Evolutionary conservation across 2,113 vertebrate species (phyloP).

Genomic region (Desmodus rotundus): DNA sequence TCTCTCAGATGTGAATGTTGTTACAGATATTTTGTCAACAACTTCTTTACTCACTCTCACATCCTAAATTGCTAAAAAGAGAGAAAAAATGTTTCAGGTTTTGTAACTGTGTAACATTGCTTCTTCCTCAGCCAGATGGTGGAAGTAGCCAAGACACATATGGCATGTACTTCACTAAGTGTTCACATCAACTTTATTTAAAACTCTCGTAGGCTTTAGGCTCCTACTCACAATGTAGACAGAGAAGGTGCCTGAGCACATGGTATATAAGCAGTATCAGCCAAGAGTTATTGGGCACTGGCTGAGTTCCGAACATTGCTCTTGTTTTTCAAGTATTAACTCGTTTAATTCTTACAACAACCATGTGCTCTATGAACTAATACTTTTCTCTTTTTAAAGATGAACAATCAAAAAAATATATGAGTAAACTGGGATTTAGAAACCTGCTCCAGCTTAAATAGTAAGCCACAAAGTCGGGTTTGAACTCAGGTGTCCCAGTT

Average conservation of each 20-base stretch:
- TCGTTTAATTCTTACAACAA: background rate
- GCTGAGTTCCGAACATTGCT: background rate
- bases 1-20: background rate
- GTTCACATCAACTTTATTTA: conserved; percentile 36
- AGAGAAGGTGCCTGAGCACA: conserved; percentile 17
- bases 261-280: background rate
- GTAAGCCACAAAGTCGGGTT: background rate
- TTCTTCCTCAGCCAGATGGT: conserved; percentile 39
- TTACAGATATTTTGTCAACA: background rate
- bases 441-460: background rate
- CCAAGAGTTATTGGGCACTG: background rate
- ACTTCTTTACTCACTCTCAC: background rate
- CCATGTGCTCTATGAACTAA: background rate
- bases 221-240: conserved; percentile 26
- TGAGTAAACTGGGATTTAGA: background rate
- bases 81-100: conserved; percentile 1
- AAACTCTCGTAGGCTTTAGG: conserved; percentile 20
- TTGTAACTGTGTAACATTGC: background rate
- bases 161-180: background rate
- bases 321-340: background rate
- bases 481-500: background rate
- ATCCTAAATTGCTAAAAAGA: background rate
- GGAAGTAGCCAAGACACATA: conserved; percentile 27
- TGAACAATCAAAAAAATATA: background rate
- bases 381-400: background rate